Percentiles rank a stretch among this genome's conserved stretches.
Evolutionary conservation across 2,888 invertebrate species (phyloP).

Genomic region (Pristionchus exspectatus): DNA sequence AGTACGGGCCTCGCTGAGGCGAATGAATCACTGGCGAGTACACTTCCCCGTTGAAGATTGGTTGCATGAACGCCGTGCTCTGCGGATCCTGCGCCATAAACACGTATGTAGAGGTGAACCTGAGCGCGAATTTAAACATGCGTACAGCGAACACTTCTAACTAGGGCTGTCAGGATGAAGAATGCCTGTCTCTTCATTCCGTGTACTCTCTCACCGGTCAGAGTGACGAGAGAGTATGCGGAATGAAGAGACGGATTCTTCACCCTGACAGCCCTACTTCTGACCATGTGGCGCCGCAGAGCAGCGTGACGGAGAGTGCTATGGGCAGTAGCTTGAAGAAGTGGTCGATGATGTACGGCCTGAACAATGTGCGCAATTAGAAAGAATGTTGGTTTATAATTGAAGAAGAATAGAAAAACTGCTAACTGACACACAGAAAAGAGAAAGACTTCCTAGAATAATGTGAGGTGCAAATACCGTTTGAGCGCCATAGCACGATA

Average conservation of each 20-base stretch:
- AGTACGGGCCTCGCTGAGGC: background rate
- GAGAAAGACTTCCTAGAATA: no score
- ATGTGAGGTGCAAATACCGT: background rate
- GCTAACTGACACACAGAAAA: no score
- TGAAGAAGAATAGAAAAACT: no score
- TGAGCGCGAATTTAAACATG: background rate
- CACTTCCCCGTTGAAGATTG: conserved; percentile 5
- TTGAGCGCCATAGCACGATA: background rate
- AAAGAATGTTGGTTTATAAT: no score
- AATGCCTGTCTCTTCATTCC: no score
- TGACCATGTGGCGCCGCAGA: conserved; percentile 4
- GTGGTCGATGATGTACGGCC: conserved; percentile 7
- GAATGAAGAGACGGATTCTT: no score
- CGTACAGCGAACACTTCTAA: no score
- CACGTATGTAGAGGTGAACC: background rate
- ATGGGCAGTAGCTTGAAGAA: conserved; percentile 31
- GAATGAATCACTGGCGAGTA: conserved; percentile 13
- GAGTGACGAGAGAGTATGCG: no score
- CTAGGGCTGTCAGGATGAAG: no score
- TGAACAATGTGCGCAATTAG: background rate
- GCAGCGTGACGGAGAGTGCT: background rate
- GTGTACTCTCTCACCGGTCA: no score
- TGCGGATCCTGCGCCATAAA: conserved; percentile 2
- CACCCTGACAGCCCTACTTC: no score
- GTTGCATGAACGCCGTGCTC: background rate